These are phyloP conservation scores for Teinopalpus imperialis DNA, from an alignment of 2,888 invertebrate species.

Conservation along the genomic window DNA sequence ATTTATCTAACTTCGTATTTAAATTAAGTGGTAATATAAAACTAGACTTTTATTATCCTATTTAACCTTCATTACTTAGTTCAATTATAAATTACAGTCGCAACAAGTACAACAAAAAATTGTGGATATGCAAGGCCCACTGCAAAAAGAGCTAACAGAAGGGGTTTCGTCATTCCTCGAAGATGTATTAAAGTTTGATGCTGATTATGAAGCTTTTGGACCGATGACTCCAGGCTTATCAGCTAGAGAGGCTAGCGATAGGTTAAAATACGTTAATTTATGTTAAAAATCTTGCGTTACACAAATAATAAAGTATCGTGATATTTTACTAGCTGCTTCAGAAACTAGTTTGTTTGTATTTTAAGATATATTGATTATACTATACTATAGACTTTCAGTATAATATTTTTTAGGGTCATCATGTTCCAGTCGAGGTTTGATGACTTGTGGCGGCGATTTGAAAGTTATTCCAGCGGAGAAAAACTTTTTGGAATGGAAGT, in stretches of 20 bases:
- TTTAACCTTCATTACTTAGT: too few species aligned
- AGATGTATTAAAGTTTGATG: slow-evolving; percentile 86
- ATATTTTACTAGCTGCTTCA: too few species aligned
- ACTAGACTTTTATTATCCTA: too few species aligned
- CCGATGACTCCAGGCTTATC: slow-evolving; percentile 92
- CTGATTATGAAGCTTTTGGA: slow-evolving; percentile 88
- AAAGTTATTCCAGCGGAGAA: slow-evolving; percentile 93
- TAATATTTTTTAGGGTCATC: slow-evolving; percentile 82
- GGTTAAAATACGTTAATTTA: slow-evolving; percentile 61
- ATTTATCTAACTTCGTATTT: too few species aligned
- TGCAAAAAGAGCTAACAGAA: slow-evolving; percentile 86
- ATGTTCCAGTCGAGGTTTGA: slow-evolving; percentile 91
- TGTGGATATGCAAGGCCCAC: slow-evolving; percentile 88
- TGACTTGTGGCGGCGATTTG: slow-evolving; percentile 90
- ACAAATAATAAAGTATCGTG: too few species aligned
- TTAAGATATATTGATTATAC: too few species aligned
- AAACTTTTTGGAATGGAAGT: slow-evolving; percentile 91
- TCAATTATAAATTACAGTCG: slow-evolving; percentile 55
- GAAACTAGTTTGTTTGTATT: too few species aligned
- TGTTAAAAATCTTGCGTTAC: too few species aligned
- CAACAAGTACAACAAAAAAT: slow-evolving; percentile 87
- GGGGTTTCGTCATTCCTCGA: slow-evolving; percentile 85
- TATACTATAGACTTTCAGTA: too few species aligned
- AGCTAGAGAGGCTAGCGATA: slow-evolving; percentile 93
- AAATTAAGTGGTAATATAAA: too few species aligned